Base-by-base conservation (phyloP, 2,888 invertebrate genomes). In the Hydropsyche betteni region DNA sequence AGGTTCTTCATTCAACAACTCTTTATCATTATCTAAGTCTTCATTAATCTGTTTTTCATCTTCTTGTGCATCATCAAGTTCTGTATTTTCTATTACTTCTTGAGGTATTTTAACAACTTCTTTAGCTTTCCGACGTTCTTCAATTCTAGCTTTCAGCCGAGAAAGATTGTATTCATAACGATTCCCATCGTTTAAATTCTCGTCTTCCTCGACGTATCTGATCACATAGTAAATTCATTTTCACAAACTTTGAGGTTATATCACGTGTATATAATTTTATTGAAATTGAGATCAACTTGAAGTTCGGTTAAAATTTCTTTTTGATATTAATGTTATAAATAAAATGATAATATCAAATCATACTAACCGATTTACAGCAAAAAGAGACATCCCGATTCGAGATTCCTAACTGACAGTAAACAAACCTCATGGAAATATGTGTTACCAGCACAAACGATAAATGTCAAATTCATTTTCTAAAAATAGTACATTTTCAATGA, bases 81-180 rank as follows among this genome's bases (percentile, higher is more conserved):
- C 64, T 78, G 83, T 84, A 69, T 76, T 78, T 81, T 50, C 64
- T 80, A 69, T 75, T 81, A 80, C 51, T 75, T 74, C 74, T 80
- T 78, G 36, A 81, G 80, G 8, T 80, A 79, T 74, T 80, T 77
- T 36, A 79, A 78, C 8, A 80, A 80, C 50, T 85, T 64, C 83
- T 81, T 84, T 81, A 34, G 82, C 81, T 81, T 85, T 86, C 80
- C 87, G 88, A 73, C 89, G 86, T 81, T 86, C 86, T 82, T 91
- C 89, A 70, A 91, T 91, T 83, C 88, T 89, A 81, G 88, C 86
- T 76, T 91, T 86, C 12, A 92, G 82, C 80, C 87, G 88, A 80
- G 89, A 86, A 38, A 92, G 84, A 80, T 90, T 89, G 74, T 84
- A 82, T 51, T 82, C 82, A 79, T 82, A 34, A 14, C 12, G n/a